Base-by-base conservation (phyloP, 2,797 vertebrate genomes). In the Zenarchopterus dispar region DNA sequence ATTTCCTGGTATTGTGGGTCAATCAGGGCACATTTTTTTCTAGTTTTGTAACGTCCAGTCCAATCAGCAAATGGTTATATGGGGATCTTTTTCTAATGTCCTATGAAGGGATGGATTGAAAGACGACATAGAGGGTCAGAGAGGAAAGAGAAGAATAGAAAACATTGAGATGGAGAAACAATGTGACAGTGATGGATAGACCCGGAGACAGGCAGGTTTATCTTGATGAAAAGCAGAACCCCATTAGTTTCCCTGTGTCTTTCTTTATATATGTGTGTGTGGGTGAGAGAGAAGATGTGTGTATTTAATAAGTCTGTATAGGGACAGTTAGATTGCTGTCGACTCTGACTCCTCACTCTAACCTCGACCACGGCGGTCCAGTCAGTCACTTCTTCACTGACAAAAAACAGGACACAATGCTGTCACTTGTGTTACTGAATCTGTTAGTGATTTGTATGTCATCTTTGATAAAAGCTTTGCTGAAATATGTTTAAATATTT, bases 151-250 rank as follows among this genome's bases (percentile, higher is more conserved):
- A 57, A n/a, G 58, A 51, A 17, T 15, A 26, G 52, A 64, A 47
- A 53, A 24, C 0, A 3, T 6, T 13, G 50, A 61, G 28, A 59
- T 19, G 48, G 31, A 67, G 43, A 66, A 63, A 73, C 36, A 58
- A 51, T 11, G 64, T 19, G 56, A 31, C 24, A 52, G 45, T 9
- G 65, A 73, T 50, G 64, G 52, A 70, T 55, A 9, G 44, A 47
- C 21, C 31, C 19, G 28, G 56, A 63, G 66, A 68, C 46, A 46
- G n/a, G 33, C 49, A 53, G 67, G 57, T 53, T 78, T 77, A 74
- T 86, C 78, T 59, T 87, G 84, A 89, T 83, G 78, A 74, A 78
- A 86, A 80, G 71, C 85, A 91, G 82, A 85, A 52, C 70, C 62
- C 70, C 56, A 59, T 68, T 71, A 52, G 58, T 73, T 55, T 33